phyloP scores from a whole-genome alignment of 2,888 invertebrate species.

The Teleogryllus oceanicus region DNA sequence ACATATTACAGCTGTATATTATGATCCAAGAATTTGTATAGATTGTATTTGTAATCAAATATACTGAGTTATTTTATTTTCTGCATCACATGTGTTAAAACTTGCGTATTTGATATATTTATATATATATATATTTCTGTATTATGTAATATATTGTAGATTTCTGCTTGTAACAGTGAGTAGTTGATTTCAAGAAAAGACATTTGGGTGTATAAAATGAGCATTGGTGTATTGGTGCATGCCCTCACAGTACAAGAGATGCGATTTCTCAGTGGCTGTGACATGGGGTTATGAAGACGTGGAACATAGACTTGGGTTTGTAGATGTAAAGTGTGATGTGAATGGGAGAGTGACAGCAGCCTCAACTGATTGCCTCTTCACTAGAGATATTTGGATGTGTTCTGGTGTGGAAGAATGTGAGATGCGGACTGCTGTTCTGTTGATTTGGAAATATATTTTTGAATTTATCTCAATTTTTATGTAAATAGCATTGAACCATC shows the following conservation, averaged over 20 bases:
- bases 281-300: neutral
- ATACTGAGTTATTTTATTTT: neutral
- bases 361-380: neutral
- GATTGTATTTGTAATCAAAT: neutral
- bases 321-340: neutral
- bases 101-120: neutral
- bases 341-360: neutral
- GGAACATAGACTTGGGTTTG: neutral
- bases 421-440: neutral
- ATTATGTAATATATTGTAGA: neutral
- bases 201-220: neutral
- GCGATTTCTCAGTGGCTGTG: neutral
- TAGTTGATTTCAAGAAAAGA: neutral
- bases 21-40: neutral
- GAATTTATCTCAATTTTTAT: constrained; percentile 7
- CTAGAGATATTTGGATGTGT: neutral
- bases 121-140: neutral
- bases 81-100: neutral
- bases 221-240: neutral
- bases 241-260: constrained; percentile 3
- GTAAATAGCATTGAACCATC: neutral
- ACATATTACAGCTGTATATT: neutral
- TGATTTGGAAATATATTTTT: constrained; percentile 18
- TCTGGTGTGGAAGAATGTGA: neutral
- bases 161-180: neutral